Evolutionary conservation across 2,113 vertebrate species (phyloP), one percentile per base, ranked within the genome.

Genomic region (Corvus moneduloides): DNA sequence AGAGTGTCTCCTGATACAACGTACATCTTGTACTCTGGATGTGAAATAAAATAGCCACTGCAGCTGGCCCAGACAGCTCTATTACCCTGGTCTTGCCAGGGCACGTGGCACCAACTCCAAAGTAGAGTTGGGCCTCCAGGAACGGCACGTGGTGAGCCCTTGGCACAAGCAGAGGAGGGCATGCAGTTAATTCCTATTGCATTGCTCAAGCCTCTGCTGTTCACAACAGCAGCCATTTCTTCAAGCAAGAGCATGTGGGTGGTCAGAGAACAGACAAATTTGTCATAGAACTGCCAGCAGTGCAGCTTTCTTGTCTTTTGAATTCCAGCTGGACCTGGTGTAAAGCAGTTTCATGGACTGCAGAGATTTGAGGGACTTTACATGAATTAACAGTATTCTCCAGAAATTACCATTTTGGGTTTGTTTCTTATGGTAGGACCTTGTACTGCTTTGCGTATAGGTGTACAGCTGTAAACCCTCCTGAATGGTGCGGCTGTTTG

Each of bases 141-240:
- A 61, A 6, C 0, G 1, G 59, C 49, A 11, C 0, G 0, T 28
- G n/a, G 18, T 15, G 5, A 24, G 19, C 39, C 63, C 17, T n/a
- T 35, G 61, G n/a, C 0, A 1, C 1, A 5, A 32, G 8, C 68
- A 24, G 49, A 46, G 35, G 12, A 59, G 56, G 28, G 33, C 32
- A 12, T 1, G 1, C 1, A 2, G 6, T 41, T 58, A 16, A 19
- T 49, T 83, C 74, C 49, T 46, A 1, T 27, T 68, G 37, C 67
- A 41, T n/a, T 35, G 20, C 44, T 68, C 28, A 27, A 58, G 52
- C 32, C 28, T 69, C n/a, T 58, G 3, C 74, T 64, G 0, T 52
- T 49, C 1, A 3, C 51, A 58, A 18, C 1, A 3, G 44, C 18
- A 12, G 32, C n/a, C 6, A 0, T 79, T 68, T 61, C 46, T 64